These are phyloP conservation scores for Poeciliopsis prolifica DNA, from an alignment of 2,113 vertebrate species.

Conservation along the genomic window DNA sequence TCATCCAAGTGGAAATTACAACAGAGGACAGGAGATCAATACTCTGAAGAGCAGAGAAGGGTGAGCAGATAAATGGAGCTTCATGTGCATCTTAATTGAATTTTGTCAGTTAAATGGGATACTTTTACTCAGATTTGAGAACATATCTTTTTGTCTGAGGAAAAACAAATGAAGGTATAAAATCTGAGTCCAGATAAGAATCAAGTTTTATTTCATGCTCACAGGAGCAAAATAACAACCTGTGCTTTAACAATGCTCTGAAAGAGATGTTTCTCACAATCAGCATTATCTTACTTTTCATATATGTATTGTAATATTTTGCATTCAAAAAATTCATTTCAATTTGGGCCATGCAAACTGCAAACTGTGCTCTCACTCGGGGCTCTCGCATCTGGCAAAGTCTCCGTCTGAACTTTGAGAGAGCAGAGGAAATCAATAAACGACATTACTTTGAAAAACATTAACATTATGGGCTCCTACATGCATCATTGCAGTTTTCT, in stretches of 20 bases:
- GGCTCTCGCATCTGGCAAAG: conserved; percentile 34
- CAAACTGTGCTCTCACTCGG: conserved; percentile 38
- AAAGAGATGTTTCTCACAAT: conserved; percentile 10
- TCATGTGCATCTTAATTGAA: conserved; percentile 6
- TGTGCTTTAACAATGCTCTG: not conserved
- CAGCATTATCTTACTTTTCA: conserved; percentile 13
- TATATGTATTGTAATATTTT: conserved; percentile 21
- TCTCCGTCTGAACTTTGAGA: conserved; percentile 53
- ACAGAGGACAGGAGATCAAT: conserved; percentile 61
- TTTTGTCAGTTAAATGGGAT: not conserved
- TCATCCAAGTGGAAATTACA: conserved; percentile 36
- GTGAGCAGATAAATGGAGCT: conserved; percentile 13
- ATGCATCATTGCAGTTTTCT: conserved; percentile 74
- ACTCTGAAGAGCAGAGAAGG: conserved; percentile 22
- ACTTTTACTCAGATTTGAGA: not conserved
- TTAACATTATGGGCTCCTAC: conserved; percentile 70
- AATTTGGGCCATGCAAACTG: conserved; percentile 57
- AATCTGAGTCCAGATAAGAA: not conserved
- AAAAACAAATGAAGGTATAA: not conserved
- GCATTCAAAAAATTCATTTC: conserved; percentile 28
- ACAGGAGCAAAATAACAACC: conserved; percentile 28
- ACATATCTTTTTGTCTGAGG: not conserved
- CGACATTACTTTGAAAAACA: conserved; percentile 73
- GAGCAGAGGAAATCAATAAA: conserved; percentile 67
- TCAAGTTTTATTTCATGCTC: conserved; percentile 57